Base-by-base conservation (phyloP, 2,888 invertebrate species). In the Drosophila aldrichi region DNA sequence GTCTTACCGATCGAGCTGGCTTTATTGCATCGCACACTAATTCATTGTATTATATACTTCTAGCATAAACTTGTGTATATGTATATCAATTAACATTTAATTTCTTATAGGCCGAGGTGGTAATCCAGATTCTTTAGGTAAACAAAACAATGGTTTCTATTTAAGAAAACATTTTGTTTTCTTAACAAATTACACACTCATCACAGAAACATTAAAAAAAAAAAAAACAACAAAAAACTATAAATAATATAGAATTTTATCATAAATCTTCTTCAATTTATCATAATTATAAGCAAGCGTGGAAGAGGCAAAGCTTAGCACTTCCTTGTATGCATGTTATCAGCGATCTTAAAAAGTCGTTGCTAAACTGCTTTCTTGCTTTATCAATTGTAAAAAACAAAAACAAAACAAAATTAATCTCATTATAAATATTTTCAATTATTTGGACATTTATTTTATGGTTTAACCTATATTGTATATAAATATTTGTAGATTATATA, bases 31-130 rank as follows among this genome's bases (percentile, higher is more conserved):
- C 36, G 43, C 40, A 20, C 25, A 64, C 69, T 84, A 88, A 82
- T 64, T 8, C 29, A 40, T 51, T 52, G 40, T 52, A 54, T 34
- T 51, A 48, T 29, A 48, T 40, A 46, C 20, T n/a, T 34, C 18
- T 18, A 36, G 46, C 46, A 46, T 10, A 41, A 49, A 20, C 22
- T 18, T 36, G 32, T 57, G 54, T 65, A 67, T 63, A 67, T 32
- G 10, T 32, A 32, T 70, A 61, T 57, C 71, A 87, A 84, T 85
- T 87, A 78, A 84, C 71, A 74, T 80, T 79, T 61, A 62, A 85
- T 89, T 77, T 86, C 79, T 91, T 90, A 86, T 91, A 91, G 91
- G 87, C 80, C 81, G 57, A 49, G 72, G 73, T 77, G 86, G 81
- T 74, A 66, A 77, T 70, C 75, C 74, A 79, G 92, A 91, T 55